Evolutionary conservation across 2,797 vertebrate species (phyloP).

Genomic region (Pseudochaenichthys georgianus): DNA sequence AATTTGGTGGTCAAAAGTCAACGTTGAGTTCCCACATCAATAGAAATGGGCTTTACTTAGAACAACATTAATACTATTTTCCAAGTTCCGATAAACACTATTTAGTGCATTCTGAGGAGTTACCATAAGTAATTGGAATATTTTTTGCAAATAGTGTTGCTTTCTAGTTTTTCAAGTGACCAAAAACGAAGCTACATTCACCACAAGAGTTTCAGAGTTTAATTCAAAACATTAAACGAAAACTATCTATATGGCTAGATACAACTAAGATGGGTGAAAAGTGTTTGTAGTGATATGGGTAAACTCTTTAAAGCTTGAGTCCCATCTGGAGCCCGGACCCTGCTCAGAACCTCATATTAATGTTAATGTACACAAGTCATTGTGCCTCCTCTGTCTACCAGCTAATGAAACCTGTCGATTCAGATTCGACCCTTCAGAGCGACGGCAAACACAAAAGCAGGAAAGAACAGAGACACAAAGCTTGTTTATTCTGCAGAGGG

Average conservation of each 20-base stretch:
- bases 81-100: not conserved
- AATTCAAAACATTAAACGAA: no score
- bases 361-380: constrained; percentile 50
- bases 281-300: not conserved
- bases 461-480: constrained; percentile 55
- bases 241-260: not conserved
- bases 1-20: no score
- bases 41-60: no score
- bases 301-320: not conserved
- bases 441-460: constrained; percentile 50
- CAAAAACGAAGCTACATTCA: no score
- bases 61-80: not conserved
- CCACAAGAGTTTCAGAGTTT: no score
- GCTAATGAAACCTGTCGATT: constrained; percentile 72
- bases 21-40: no score
- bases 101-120: not conserved
- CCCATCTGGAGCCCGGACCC: not conserved
- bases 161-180: not conserved
- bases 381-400: constrained; percentile 55
- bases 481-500: constrained; percentile 66
- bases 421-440: constrained; percentile 53
- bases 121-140: not conserved
- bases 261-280: not conserved
- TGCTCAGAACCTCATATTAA: constrained; percentile 40
- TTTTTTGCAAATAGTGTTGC: not conserved